These are phyloP conservation scores for Pseudomugil gertrudae DNA, from an alignment of 2,797 vertebrate species.

Conservation along the genomic window DNA sequence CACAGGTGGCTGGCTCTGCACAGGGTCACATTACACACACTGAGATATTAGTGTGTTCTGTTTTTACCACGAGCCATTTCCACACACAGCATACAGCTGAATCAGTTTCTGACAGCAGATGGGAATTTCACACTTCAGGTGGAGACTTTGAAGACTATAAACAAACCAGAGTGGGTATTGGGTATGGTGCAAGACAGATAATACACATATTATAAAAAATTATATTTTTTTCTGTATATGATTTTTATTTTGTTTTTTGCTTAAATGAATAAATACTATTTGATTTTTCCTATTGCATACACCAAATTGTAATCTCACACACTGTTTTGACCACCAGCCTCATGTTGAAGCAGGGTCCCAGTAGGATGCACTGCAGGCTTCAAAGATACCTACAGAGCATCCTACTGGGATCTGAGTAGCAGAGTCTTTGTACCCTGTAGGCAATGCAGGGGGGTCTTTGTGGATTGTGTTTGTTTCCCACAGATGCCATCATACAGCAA, in stretches of 20 bases:
- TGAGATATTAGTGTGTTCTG: constrained; percentile 30
- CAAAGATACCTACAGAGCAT: not conserved
- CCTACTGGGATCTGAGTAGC: not conserved
- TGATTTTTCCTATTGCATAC: not conserved
- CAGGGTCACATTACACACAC: constrained; percentile 51
- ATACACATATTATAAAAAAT: no score
- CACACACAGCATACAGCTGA: constrained; percentile 37
- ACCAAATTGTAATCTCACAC: not conserved
- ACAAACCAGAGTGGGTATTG: constrained; percentile 14
- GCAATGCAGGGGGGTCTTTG: not conserved
- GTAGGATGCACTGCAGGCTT: not conserved
- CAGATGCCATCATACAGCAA: not conserved
- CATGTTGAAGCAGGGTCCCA: not conserved
- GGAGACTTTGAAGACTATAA: constrained; percentile 36
- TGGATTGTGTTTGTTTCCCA: not conserved
- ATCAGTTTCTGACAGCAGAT: constrained; percentile 68
- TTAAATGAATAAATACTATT: not conserved
- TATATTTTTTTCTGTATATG: not conserved
- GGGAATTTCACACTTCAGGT: constrained; percentile 37
- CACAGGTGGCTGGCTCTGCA: constrained; percentile 58
- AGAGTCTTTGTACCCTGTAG: not conserved
- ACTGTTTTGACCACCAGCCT: not conserved
- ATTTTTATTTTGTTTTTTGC: not conserved
- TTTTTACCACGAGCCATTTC: constrained; percentile 27
- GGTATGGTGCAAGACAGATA: not conserved